phyloP scores from a whole-genome alignment of 2,113 vertebrate species.

The Tautogolabrus adspersus region DNA sequence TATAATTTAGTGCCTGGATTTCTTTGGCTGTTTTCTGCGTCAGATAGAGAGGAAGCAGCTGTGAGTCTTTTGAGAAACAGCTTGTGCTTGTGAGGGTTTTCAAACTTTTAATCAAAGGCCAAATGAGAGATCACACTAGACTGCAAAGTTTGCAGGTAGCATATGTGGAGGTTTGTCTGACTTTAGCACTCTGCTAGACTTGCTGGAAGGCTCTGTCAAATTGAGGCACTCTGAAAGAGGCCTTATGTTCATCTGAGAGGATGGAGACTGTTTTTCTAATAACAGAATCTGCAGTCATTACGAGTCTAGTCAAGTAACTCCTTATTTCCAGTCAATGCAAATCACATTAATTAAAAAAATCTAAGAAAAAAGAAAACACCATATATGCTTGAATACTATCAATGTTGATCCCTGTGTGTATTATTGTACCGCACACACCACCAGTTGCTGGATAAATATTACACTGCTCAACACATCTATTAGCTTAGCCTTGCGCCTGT shows the following conservation, averaged over 20 bases:
- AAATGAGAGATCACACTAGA: constrained; percentile 43
- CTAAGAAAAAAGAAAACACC: not conserved
- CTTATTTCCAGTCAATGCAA: not conserved
- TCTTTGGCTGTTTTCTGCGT: not conserved
- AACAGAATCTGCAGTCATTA: constrained; percentile 27
- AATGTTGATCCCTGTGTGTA: not conserved
- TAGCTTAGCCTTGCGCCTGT: constrained; percentile 38
- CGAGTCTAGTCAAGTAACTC: constrained; percentile 31
- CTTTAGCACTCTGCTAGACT: constrained; percentile 40
- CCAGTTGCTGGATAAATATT: constrained; percentile 50
- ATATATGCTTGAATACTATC: not conserved
- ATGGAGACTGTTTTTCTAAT: constrained; percentile 18
- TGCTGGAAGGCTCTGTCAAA: constrained; percentile 33
- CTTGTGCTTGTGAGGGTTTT: constrained; percentile 14
- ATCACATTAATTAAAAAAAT: not conserved
- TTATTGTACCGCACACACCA: not conserved
- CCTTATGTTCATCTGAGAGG: constrained; percentile 14
- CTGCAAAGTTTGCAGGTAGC: constrained; percentile 28
- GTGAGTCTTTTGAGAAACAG: not conserved
- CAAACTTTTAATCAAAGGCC: constrained; percentile 46
- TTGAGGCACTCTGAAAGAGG: constrained; percentile 32
- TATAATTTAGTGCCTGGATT: constrained; percentile 2
- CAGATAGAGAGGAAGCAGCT: not conserved
- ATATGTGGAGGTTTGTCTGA: constrained; percentile 16
- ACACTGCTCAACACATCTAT: constrained; percentile 47